Evolutionary conservation across 2,888 invertebrate species (phyloP).

Genomic region (Chrysomela aeneicollis): DNA sequence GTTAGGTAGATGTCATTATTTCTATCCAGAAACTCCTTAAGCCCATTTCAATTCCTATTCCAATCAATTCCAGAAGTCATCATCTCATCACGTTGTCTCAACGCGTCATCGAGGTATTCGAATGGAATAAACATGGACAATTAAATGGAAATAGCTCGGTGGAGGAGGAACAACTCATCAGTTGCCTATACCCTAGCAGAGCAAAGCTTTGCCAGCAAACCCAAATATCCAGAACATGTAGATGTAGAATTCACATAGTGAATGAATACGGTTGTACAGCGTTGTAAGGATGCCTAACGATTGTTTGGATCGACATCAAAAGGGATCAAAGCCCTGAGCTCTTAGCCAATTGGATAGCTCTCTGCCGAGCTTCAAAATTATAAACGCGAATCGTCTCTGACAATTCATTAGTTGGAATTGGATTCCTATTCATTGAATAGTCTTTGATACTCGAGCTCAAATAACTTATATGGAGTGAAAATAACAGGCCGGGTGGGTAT

Average conservation of each 20-base stretch:
- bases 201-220: slow-evolving; percentile 19
- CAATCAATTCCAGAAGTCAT: neutral
- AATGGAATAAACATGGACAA: neutral
- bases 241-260: slow-evolving; percentile 42
- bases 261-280: slow-evolving; percentile 53
- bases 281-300: slow-evolving; percentile 49
- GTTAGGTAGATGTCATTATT: too few relatives aligned
- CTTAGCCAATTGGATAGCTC: slow-evolving; percentile 55
- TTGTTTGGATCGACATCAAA: slow-evolving; percentile 52
- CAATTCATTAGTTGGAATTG: slow-evolving; percentile 52
- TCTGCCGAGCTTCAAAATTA: slow-evolving; percentile 17
- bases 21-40: too few relatives aligned
- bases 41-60: too few relatives aligned
- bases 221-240: slow-evolving; percentile 35
- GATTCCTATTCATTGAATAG: slow-evolving; percentile 39
- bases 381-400: slow-evolving; percentile 45
- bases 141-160: neutral
- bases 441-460: slow-evolving; percentile 14
- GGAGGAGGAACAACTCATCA: neutral
- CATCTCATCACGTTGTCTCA: neutral
- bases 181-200: neutral
- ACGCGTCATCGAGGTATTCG: neutral
- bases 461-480: neutral
- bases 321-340: slow-evolving; percentile 54
- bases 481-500: neutral